Evolutionary conservation across 2,888 invertebrate species (phyloP).

Genomic region (Germaria angustata): DNA sequence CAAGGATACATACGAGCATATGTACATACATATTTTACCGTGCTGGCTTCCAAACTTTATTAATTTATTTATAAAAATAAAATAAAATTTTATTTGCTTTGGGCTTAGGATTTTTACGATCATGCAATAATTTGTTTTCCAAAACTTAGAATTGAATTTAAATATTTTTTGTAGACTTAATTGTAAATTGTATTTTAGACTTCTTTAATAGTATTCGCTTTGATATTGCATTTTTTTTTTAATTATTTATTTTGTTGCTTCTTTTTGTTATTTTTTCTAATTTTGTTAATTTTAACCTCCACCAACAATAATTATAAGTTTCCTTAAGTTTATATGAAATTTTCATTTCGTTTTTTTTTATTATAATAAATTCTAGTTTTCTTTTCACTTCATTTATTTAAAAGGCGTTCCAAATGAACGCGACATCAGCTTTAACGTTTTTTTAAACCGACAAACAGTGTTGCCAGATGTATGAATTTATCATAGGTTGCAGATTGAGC

Average conservation of each 20-base stretch:
- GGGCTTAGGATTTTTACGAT: neutral
- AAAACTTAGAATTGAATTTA: neutral
- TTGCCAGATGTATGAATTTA: too few relatives aligned
- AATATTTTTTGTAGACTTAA: neutral
- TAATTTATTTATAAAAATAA: neutral
- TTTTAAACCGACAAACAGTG: too few relatives aligned
- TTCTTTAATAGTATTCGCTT: constrained; percentile 50
- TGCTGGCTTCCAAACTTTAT: too few relatives aligned
- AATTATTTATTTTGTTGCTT: constrained; percentile 33
- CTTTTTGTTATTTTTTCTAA: constrained; percentile 54
- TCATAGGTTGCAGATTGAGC: too few relatives aligned
- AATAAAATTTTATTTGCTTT: neutral
- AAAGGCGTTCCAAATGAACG: too few relatives aligned
- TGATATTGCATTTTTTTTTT: constrained; percentile 48
- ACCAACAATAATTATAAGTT: neutral
- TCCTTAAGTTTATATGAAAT: neutral
- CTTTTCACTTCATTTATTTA: too few relatives aligned
- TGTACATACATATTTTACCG: neutral
- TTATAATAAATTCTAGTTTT: neutral
- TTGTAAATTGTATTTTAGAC: constrained; percentile 1
- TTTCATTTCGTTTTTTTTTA: too few relatives aligned
- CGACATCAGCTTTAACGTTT: too few relatives aligned
- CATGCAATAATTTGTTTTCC: neutral
- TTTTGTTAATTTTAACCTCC: constrained; percentile 27
- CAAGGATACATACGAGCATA: too few relatives aligned